phyloP scores from a whole-genome alignment of 2,113 vertebrate species.

The Barnardius zonarius region DNA sequence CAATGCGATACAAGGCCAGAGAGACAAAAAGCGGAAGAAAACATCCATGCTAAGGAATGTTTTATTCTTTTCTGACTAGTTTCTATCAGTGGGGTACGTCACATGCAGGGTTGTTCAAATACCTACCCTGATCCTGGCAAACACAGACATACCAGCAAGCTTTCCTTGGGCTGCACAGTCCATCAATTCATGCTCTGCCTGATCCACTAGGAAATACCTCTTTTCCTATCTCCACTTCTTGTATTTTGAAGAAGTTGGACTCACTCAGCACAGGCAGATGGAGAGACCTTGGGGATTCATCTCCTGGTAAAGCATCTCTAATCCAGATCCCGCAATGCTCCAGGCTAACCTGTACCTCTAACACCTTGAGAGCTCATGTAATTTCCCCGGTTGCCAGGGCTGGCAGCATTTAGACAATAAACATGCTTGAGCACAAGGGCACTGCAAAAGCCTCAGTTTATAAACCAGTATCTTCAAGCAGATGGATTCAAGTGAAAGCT shows the following conservation, averaged over 20 bases:
- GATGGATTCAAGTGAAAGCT: background rate
- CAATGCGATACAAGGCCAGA: background rate
- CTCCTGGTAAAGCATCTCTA: slow-evolving; percentile 2
- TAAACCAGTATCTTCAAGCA: background rate
- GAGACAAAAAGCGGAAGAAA: background rate
- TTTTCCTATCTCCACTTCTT: background rate
- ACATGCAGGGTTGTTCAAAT: background rate
- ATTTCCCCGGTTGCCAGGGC: slow-evolving; percentile 42
- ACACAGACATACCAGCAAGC: background rate
- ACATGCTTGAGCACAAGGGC: background rate
- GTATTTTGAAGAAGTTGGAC: background rate
- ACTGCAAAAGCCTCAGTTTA: background rate
- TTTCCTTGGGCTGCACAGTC: background rate
- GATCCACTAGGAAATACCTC: background rate
- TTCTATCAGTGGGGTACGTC: background rate
- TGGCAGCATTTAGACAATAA: background rate
- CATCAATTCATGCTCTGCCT: background rate
- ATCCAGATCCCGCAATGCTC: background rate
- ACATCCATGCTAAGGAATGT: background rate
- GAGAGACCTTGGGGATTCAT: background rate
- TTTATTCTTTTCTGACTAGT: background rate
- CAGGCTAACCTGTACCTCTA: background rate
- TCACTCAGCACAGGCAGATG: background rate
- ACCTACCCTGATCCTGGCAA: background rate
- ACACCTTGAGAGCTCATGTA: background rate